Evolutionary conservation across 37 sponge, comb jelly and placozoan species (phyloP).

Genomic region (Diacarnus erythraeanus): DNA sequence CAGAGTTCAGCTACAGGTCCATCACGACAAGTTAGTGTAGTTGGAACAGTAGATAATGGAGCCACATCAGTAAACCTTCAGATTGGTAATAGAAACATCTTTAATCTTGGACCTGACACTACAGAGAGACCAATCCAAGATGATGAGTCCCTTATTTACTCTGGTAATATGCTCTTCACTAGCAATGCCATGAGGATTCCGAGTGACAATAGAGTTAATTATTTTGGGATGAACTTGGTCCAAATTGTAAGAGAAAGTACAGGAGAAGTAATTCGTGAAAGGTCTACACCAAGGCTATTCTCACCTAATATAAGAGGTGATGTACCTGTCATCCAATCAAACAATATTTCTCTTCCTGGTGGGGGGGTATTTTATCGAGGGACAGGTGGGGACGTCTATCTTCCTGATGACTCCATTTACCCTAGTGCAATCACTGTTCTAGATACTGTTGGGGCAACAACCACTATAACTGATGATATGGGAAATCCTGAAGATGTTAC

Average conservation of each 20-base stretch:
- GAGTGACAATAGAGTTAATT: background rate
- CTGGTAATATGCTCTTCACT: background rate
- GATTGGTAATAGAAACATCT: background rate
- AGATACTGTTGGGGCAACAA: background rate
- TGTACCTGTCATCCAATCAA: background rate
- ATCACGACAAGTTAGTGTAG: background rate
- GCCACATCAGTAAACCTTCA: background rate
- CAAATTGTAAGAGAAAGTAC: too few species aligned
- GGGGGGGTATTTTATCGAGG: conserved; percentile 1
- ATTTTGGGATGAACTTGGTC: background rate
- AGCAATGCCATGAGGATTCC: background rate
- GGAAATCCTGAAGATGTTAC: background rate
- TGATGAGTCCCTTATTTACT: background rate
- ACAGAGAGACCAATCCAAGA: background rate
- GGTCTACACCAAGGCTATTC: too few species aligned
- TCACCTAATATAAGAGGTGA: too few species aligned
- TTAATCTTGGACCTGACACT: background rate
- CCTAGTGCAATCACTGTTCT: background rate
- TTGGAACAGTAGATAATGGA: too few species aligned
- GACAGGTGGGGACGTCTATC: background rate
- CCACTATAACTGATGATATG: background rate
- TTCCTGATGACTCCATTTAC: background rate
- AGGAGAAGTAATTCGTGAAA: too few species aligned
- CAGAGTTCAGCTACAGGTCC: background rate
- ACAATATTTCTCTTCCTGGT: background rate